These are phyloP conservation scores for Pomatorhinus ruficollis DNA, from an alignment of 2,113 vertebrate species.

Conservation along the genomic window DNA sequence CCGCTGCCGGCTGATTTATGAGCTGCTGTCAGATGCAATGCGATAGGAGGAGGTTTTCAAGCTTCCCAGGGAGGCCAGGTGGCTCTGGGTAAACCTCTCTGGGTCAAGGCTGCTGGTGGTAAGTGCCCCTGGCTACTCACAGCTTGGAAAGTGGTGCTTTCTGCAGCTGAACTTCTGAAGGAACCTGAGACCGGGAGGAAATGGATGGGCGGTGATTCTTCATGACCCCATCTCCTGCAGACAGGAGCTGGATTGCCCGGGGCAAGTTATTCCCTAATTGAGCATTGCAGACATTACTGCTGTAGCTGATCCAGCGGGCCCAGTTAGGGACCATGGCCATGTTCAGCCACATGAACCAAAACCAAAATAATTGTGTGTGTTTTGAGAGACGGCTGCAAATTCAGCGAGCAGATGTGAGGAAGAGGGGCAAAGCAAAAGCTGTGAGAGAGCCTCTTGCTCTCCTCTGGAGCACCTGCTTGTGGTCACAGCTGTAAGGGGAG, in stretches of 20 bases:
- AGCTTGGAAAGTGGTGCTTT: not conserved
- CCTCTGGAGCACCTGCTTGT: not conserved
- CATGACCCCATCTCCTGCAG: not conserved
- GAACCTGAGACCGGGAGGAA: not conserved
- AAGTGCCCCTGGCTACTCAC: not conserved
- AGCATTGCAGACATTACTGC: not conserved
- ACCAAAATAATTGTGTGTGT: accelerated
- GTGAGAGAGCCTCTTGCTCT: not conserved
- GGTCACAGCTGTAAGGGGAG: not conserved
- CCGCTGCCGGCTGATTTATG: conserved; percentile 6
- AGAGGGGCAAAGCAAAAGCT: not conserved
- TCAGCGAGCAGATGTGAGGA: not conserved
- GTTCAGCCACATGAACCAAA: not conserved
- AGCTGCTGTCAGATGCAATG: not conserved
- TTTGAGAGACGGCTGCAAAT: accelerated
- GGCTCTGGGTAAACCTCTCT: not conserved
- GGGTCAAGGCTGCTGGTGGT: not conserved
- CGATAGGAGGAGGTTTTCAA: not conserved
- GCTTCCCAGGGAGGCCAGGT: conserved; percentile 17
- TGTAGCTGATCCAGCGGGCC: not conserved
- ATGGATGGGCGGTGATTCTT: not conserved
- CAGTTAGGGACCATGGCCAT: not conserved
- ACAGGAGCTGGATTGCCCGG: not conserved
- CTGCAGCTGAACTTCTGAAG: not conserved
- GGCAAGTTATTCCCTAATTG: not conserved